Conservation (phyloP, 2,888 invertebrate genomes). For the Tetropium fuscum region DNA sequence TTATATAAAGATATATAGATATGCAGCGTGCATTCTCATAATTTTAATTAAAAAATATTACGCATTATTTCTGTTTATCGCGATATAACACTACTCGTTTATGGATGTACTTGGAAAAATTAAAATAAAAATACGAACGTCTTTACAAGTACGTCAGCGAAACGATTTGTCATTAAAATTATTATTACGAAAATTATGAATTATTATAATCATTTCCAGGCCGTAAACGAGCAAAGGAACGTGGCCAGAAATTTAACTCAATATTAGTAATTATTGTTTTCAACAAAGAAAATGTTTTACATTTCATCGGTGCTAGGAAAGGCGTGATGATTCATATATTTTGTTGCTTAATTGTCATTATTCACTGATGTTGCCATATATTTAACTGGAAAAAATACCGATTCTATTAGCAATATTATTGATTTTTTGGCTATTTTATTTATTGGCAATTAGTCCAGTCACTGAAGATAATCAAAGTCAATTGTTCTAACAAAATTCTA, state of each 20-base stretch:
- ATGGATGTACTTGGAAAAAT: constrained; percentile 43
- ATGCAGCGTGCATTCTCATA: constrained; percentile 42
- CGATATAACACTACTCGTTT: constrained; percentile 42
- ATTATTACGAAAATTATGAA: constrained; percentile 30
- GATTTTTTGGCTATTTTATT: too few species aligned
- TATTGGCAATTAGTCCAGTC: too few species aligned
- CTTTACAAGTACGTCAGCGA: constrained; percentile 32
- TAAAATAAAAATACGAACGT: constrained; percentile 35
- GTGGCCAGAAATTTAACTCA: constrained; percentile 29
- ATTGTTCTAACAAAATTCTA: too few species aligned
- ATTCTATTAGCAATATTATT: too few species aligned
- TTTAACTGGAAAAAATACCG: too few species aligned
- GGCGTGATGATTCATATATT: too few species aligned
- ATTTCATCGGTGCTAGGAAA: background rate
- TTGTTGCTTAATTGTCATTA: too few species aligned
- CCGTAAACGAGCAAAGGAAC: constrained; percentile 23
- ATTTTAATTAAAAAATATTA: constrained; percentile 46
- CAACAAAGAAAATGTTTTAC: constrained; percentile 9
- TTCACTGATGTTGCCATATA: too few species aligned
- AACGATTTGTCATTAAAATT: constrained; percentile 33
- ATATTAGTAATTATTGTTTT: constrained; percentile 7
- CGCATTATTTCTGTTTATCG: constrained; percentile 40
- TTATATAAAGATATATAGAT: constrained; percentile 38
- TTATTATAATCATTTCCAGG: constrained; percentile 21
- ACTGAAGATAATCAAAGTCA: too few species aligned